Evolutionary conservation across 2,113 vertebrate genomes (phyloP), one percentile per base, ranked within the genome.

Genomic region (Acrocephalus kingi): DNA sequence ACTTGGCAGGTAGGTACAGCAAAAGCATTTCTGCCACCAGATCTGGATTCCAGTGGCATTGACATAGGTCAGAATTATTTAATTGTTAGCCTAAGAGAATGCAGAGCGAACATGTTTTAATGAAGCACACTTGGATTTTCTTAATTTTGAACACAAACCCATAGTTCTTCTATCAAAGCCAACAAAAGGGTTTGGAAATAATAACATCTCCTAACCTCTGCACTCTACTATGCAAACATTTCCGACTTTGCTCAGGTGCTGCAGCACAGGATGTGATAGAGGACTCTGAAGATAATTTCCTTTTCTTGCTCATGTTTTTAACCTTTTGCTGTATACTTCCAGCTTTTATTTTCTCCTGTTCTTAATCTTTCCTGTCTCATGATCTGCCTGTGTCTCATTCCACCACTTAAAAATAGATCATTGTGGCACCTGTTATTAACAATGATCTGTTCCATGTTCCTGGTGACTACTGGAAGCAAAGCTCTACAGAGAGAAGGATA

Each of bases 361-460:
- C 64, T 80, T 88, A 84, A 75, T 96, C 72, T 95, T 94, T 96
- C 64, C 83, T 90, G 37, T 93, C 68, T 90, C 64, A 48, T 84
- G 82, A 72, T 95, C n/a, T 78, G 51, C 72, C 52, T 81, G 21
- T 85, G 55, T 95, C 79, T 96, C 1, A 1, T 91, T 94, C 83
- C 68, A 78, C 76, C 61, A 41, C 55, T 90, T 86, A 88, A 95
- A 94, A 95, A 78, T 88, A 93, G 79, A 93, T 94, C 71, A 33
- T 87, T 93, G 73, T 89, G 77, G 64, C 84, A 90, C 79, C 82
- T 96, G 68, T 86, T 96, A 75, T n/a, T 87, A 94, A 61, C 85
- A 81, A 19, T 3, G 20, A 20, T 92, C 31, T 87, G 66, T 78
- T 85, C 39, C 0, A 2, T 77, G 59, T 54, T 91, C 74, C 77